Evolutionary conservation across 2,113 vertebrate genomes (phyloP).

Genomic region (Pycnonotus jocosus): DNA sequence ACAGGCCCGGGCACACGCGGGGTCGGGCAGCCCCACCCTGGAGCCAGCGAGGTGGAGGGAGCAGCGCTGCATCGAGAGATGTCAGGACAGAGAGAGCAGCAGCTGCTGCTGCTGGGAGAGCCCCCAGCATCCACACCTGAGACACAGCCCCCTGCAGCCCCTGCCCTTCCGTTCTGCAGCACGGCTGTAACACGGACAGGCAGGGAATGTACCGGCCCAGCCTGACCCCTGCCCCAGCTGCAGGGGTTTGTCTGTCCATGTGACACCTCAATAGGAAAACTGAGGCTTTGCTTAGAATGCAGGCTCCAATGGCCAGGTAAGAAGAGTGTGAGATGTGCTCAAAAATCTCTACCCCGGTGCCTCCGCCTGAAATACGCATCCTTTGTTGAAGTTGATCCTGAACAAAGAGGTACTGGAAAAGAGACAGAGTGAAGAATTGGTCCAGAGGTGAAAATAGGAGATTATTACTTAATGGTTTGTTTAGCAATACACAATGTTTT

Average conservation of each 20-base stretch:
- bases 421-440: fast-evolving
- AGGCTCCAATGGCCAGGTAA: not conserved
- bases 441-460: not conserved
- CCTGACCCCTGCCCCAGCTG: not conserved
- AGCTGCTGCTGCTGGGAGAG: not conserved
- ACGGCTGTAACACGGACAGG: fast-evolving
- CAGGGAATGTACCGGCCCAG: fast-evolving
- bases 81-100: not conserved
- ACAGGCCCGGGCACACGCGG: fast-evolving
- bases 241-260: fast-evolving
- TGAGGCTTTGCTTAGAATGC: not conserved
- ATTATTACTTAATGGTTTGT: not conserved
- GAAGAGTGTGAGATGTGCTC: not conserved
- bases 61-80: not conserved
- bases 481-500: not conserved
- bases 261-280: not conserved
- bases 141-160: not conserved
- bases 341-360: not conserved
- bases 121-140: not conserved
- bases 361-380: not conserved
- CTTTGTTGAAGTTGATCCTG: fast-evolving
- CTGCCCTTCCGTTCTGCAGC: not conserved
- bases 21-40: fast-evolving
- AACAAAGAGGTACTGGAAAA: not conserved
- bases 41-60: fast-evolving